Conservation (phyloP, 92 coral and sea anemone genomes). For the Palythoa caribaeorum region DNA sequence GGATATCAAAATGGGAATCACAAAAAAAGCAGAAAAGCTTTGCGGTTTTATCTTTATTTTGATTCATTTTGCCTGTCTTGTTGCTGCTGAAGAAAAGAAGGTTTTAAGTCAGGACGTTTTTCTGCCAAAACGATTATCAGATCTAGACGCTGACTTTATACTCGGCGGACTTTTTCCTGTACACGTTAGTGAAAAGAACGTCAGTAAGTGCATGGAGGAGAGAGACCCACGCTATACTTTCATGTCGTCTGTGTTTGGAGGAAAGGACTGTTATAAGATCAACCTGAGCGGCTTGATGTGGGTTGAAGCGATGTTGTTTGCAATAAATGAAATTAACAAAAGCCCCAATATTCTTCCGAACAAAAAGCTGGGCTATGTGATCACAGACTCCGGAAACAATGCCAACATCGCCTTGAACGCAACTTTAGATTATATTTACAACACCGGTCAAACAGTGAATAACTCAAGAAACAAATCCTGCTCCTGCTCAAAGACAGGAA, state of each 20-base stretch:
- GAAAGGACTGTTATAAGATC: conserved; percentile 68
- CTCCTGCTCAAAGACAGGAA: conserved; percentile 46
- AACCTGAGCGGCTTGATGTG: conserved; percentile 90
- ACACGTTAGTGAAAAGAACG: conserved; percentile 69
- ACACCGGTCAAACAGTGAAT: conserved; percentile 28
- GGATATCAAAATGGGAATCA: neutral
- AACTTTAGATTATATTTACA: conserved; percentile 71
- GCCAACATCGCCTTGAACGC: conserved; percentile 83
- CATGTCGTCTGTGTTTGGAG: conserved; percentile 60
- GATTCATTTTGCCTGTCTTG: neutral
- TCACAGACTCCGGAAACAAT: conserved; percentile 86
- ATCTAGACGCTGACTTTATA: conserved; percentile 72
- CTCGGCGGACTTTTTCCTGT: conserved; percentile 93
- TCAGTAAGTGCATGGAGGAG: conserved; percentile 54
- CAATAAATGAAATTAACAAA: conserved; percentile 78
- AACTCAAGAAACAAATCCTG: conserved; percentile 40
- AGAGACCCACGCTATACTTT: conserved; percentile 54
- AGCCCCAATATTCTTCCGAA: conserved; percentile 67
- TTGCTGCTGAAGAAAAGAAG: neutral
- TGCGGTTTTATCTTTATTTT: neutral
- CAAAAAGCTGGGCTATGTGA: conserved; percentile 83
- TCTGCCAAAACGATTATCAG: conserved; percentile 67
- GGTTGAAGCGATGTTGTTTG: conserved; percentile 92
- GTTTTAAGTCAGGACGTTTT: neutral
- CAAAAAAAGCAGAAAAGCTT: neutral